phyloP scores from a whole-genome alignment of 1,140 invertebrate species.

The Arion vulgaris region DNA sequence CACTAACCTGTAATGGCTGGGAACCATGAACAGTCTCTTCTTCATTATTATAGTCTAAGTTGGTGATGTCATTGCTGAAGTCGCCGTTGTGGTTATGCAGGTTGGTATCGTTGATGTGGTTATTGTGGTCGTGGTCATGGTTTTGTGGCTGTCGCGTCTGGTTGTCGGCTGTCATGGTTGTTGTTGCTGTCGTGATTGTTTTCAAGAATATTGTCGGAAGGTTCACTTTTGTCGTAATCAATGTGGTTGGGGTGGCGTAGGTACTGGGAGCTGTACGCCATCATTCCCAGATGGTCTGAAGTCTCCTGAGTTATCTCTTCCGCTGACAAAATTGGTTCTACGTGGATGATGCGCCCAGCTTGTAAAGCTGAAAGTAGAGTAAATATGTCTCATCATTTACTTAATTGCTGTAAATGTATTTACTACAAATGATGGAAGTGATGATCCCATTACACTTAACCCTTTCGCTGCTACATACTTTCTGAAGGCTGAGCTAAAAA shows the following conservation, averaged over 20 bases:
- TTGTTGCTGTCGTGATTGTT: background rate
- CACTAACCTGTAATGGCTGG: background rate
- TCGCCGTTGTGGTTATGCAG: background rate
- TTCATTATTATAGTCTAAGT: background rate
- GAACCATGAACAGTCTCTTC: background rate
- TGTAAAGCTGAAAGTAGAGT: slow-evolving; percentile 70
- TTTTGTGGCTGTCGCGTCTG: too few species aligned
- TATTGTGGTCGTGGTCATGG: background rate
- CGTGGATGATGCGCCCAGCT: slow-evolving; percentile 76
- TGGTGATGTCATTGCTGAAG: background rate
- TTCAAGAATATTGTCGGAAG: background rate
- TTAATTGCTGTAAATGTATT: too few species aligned
- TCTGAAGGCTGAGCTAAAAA: too few species aligned
- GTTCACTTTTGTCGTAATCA: background rate
- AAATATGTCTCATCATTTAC: too few species aligned
- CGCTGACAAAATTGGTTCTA: slow-evolving; percentile 89
- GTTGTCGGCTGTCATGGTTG: background rate
- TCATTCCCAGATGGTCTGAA: slow-evolving; percentile 94
- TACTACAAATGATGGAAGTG: too few species aligned
- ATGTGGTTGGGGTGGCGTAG: slow-evolving; percentile 6
- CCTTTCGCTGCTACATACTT: too few species aligned
- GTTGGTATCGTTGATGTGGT: background rate
- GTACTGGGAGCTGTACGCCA: slow-evolving; percentile 92
- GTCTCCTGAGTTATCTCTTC: slow-evolving; percentile 93
- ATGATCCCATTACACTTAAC: too few species aligned